A percentile compares a stretch with the other conserved stretches of the same genome.
Conservation (phyloP, 2,797 vertebrate genomes). For the Melanotaenia parkinsoni region DNA sequence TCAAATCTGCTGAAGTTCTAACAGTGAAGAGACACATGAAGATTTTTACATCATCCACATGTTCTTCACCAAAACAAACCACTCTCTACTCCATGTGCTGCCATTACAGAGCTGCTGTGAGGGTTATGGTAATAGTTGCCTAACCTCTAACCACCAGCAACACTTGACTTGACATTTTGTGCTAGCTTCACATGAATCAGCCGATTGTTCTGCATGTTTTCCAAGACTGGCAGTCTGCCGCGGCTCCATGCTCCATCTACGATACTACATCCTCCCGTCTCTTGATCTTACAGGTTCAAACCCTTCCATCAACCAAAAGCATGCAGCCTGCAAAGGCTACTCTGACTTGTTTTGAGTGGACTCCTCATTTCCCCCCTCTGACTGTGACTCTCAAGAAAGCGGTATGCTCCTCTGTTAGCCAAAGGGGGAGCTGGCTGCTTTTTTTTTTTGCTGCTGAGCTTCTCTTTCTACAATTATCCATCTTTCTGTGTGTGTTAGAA, state of each 20-base stretch:
- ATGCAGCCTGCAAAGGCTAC: slow-evolving; percentile 55
- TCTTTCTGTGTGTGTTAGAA: slow-evolving; percentile 19
- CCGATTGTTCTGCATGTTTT: slow-evolving; percentile 70
- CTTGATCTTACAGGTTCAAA: slow-evolving; percentile 74
- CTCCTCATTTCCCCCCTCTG: slow-evolving; percentile 49
- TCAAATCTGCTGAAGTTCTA: slow-evolving; percentile 31
- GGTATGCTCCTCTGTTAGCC: slow-evolving; percentile 55
- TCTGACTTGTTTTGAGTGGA: slow-evolving; percentile 66
- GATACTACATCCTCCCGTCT: slow-evolving; percentile 59
- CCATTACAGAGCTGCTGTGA: background rate
- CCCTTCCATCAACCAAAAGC: slow-evolving; percentile 39
- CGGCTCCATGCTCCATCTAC: slow-evolving; percentile 46
- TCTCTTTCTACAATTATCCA: slow-evolving; percentile 60
- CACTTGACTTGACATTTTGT: slow-evolving; percentile 73
- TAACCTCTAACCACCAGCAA: slow-evolving; percentile 70
- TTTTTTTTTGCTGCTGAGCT: slow-evolving; percentile 42
- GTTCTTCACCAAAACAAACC: slow-evolving; percentile 55
- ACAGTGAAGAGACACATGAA: slow-evolving; percentile 29
- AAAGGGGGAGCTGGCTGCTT: slow-evolving; percentile 62
- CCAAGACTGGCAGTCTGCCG: slow-evolving; percentile 55
- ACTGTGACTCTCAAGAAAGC: slow-evolving; percentile 66
- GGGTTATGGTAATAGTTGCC: slow-evolving; percentile 55
- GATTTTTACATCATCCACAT: background rate
- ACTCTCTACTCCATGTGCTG: slow-evolving; percentile 13
- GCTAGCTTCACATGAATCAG: slow-evolving; percentile 70